Evolutionary conservation across 2,113 vertebrate species (phyloP), one percentile per base, ranked within the genome.

Genomic region (Chloroceryle aenea): DNA sequence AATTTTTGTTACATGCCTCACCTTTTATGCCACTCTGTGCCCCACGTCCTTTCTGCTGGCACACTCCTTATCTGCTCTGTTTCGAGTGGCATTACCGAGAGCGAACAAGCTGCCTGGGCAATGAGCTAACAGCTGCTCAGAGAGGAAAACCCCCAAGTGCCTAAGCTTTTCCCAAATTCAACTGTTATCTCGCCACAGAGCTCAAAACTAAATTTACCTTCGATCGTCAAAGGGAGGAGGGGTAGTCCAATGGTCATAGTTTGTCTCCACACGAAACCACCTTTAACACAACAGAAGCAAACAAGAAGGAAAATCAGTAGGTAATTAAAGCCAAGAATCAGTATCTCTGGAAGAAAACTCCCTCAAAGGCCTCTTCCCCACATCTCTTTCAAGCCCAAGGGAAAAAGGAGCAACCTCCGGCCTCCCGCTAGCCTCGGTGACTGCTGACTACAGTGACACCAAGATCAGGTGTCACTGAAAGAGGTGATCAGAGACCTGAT

Each of bases 211-310:
- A 26, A 36, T 38, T 85, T 94, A 99, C 99, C 98, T 98, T 75
- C 99, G 97, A 67, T 98, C 97, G 29, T 99, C 99, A 34, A 1
- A 61, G 77, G 97, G 80, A 21, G 99, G 99, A 26, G 97, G 93
- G 10, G 98, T 98, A 32, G 96, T 98, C 99, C 99, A 99, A 50
- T 99, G 99, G 93, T 99, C 99, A 79, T 98, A 99, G 92, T 99
- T 99, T 3, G 99, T 99, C 97, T 99, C 98, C 36, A 99, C 99
- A 94, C 97, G 98, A 98, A 97, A 99, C 99, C 99, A 99, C 90
- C 99, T 99, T 30, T 5, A 76, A 77, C 17, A 83, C 9, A 96
- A 32, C 12, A 64, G 45, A 20, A 45, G 45, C 29, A 66, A 56
- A 88, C 25, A 74, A 2, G 30, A 9, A 85, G 9, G 5, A 1